Base-by-base conservation (phyloP, 1,140 invertebrate genomes). In the Trialeurodes vaporariorum region DNA sequence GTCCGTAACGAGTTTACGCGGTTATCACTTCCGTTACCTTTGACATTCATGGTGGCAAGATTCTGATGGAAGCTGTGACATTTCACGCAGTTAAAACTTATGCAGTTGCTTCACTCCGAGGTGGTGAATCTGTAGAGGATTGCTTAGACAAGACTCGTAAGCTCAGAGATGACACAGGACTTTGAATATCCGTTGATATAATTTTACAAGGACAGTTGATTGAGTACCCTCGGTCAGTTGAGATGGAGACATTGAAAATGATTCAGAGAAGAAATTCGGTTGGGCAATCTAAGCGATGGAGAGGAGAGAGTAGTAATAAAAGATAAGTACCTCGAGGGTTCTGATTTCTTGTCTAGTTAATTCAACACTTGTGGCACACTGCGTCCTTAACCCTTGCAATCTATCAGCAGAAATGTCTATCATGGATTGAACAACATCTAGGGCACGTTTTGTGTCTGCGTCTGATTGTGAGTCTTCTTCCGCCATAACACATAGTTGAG, bases 271-370 rank as follows among this genome's bases (percentile, higher is more conserved):
- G 34, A 24, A 62, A 62, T 11, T 62, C n/a, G 24, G n/a, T 13
- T 24, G 61, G 25, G 9, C 9, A 24, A 22, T 24, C 22, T 62
- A 62, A 21, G 21, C 17, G 34, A 17, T 49, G 34, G 5, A 49
- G 34, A 49, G 17, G 17, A 9, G 34, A 9, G 34, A 49, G 34
- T 17, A 49, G 17, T 59, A 11, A 2, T 25, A 68, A 2, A 22
- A 25, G 23, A 59, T 68, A 62, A 5, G 77, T 83, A 93, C 92
- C 88, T 97, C 95, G 62, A 96, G 81, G 64, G 90, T 92, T 71
- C 93, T 84, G 75, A 97, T 97, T 85, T 97, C 94, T 76, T 96
- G 91, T 77, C 96, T 93, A 59, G 94, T 97, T 70, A 98, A 83
- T 79, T 93, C 91, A 61, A 89, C 91, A 77, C 88, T 93, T 64